phyloP scores from a whole-genome alignment of 2,888 invertebrate species.

The Drosophila nr. medialis region DNA sequence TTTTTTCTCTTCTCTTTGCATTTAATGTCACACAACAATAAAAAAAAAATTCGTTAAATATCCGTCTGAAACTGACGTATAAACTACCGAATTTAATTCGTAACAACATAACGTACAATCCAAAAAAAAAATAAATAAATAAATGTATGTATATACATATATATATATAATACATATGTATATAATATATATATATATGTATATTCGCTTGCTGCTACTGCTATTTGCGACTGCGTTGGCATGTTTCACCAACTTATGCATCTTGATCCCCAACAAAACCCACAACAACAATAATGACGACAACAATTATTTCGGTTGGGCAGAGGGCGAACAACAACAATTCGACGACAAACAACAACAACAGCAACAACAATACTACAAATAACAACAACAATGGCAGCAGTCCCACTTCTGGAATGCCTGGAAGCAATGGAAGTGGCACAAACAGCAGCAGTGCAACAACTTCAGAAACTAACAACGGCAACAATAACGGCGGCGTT shows the following conservation, averaged over 20 bases:
- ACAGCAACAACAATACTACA: slow-evolving; percentile 20
- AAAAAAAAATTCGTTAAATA: slow-evolving; percentile 9
- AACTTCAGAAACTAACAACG: slow-evolving; percentile 15
- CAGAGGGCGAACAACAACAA: slow-evolving; percentile 60
- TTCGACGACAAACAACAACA: slow-evolving; percentile 43
- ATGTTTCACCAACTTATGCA: slow-evolving; percentile 18
- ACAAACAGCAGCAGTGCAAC: slow-evolving; percentile 19
- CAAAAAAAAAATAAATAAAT: too few relatives aligned
- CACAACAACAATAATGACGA: slow-evolving; percentile 19
- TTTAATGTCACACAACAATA: slow-evolving; percentile 50
- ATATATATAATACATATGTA: background rate
- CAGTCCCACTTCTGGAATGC: background rate
- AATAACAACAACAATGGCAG: slow-evolving; percentile 16
- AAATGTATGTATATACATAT: background rate
- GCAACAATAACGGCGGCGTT: slow-evolving; percentile 26
- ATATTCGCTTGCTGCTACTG: slow-evolving; percentile 55
- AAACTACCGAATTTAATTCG: slow-evolving; percentile 17
- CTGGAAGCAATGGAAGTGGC: background rate
- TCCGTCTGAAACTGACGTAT: slow-evolving; percentile 37
- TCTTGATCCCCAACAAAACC: slow-evolving; percentile 15
- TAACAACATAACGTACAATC: slow-evolving; percentile 36
- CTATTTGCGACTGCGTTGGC: slow-evolving; percentile 47
- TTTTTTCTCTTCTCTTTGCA: slow-evolving; percentile 74
- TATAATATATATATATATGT: background rate
- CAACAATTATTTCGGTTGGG: slow-evolving; percentile 19